A percentile compares a stretch with the other conserved stretches of the same genome.
These are phyloP conservation scores for Leptogaster cylindrica DNA, from an alignment of 2,888 invertebrate species.

Conservation along the genomic window DNA sequence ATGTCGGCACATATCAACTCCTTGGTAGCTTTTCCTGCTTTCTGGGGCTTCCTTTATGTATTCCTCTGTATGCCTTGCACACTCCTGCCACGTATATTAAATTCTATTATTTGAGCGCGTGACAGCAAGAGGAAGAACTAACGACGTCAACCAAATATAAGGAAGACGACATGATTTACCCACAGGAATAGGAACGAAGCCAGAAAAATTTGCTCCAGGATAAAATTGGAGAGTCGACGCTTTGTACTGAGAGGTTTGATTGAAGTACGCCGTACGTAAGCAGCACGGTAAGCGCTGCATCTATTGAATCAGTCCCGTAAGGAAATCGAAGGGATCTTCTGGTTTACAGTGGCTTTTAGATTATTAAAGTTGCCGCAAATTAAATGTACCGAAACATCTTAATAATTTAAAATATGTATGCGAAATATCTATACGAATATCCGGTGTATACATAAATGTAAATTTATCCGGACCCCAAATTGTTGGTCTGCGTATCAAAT, in stretches of 20 bases:
- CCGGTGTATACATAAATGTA: conserved; percentile 18
- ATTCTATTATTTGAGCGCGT: conserved; percentile 47
- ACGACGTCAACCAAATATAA: conserved; percentile 28
- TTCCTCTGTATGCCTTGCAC: conserved; percentile 34
- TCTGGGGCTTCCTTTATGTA: conserved; percentile 28
- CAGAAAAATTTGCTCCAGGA: conserved; percentile 43
- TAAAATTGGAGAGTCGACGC: conserved; percentile 31
- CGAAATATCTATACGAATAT: neutral
- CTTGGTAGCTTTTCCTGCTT: conserved; percentile 13
- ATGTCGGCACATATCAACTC: conserved; percentile 12
- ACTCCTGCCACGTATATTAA: conserved; percentile 41
- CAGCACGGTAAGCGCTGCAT: neutral
- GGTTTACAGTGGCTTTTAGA: neutral
- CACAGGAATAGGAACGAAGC: conserved; percentile 41
- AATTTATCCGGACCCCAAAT: conserved; percentile 34
- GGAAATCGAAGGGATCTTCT: conserved; percentile 14
- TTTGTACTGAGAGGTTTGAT: conserved; percentile 39
- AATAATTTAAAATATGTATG: conserved; percentile 8
- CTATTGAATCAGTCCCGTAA: conserved; percentile 17
- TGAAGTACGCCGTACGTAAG: conserved; percentile 17
- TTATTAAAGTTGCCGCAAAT: conserved; percentile 12
- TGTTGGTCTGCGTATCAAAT: conserved; percentile 30
- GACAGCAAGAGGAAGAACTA: conserved; percentile 36
- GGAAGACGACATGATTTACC: conserved; percentile 36
- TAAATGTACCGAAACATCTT: neutral